phyloP scores from a whole-genome alignment of 1,140 invertebrate species.

The Maniola jurtina region DNA sequence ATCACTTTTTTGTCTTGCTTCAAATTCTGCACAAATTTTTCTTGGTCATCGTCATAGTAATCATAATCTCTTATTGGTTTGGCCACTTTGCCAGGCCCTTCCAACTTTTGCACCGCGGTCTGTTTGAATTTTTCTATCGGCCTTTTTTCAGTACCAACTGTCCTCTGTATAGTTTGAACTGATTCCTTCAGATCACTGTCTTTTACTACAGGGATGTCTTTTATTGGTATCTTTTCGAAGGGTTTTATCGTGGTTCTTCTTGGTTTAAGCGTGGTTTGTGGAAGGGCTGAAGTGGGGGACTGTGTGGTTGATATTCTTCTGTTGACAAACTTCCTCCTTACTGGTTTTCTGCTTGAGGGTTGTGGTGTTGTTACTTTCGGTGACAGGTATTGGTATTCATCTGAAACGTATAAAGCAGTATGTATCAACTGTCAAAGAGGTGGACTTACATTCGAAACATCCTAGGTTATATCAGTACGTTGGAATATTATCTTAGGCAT shows the following conservation, averaged over 20 bases:
- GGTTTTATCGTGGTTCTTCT: conserved; percentile 51
- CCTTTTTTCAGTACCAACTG: conserved; percentile 21
- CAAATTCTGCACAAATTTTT: conserved; percentile 78
- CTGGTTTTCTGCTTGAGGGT: conserved; percentile 42
- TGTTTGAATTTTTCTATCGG: conserved; percentile 16
- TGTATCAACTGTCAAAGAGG: neutral
- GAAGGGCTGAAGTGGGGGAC: conserved; percentile 39
- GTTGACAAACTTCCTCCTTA: conserved; percentile 51
- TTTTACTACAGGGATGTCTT: conserved; percentile 28
- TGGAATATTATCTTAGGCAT: too few species aligned
- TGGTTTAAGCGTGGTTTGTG: conserved; percentile 43
- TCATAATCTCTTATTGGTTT: conserved; percentile 81
- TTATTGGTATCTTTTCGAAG: conserved; percentile 53
- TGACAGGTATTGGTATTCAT: conserved; percentile 69
- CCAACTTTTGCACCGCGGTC: conserved; percentile 9
- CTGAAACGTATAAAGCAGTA: conserved; percentile 45
- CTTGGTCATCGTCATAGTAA: conserved; percentile 83
- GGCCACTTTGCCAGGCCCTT: conserved; percentile 48
- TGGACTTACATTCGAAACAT: too few species aligned
- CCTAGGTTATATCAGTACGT: too few species aligned
- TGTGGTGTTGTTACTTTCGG: conserved; percentile 48
- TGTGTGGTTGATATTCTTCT: conserved; percentile 59
- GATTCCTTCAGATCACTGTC: conserved; percentile 26
- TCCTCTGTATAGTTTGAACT: conserved; percentile 24
- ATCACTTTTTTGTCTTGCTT: conserved; percentile 80